phyloP scores from a whole-genome alignment of 2,113 vertebrate genomes.

The Litocranius walleri region DNA sequence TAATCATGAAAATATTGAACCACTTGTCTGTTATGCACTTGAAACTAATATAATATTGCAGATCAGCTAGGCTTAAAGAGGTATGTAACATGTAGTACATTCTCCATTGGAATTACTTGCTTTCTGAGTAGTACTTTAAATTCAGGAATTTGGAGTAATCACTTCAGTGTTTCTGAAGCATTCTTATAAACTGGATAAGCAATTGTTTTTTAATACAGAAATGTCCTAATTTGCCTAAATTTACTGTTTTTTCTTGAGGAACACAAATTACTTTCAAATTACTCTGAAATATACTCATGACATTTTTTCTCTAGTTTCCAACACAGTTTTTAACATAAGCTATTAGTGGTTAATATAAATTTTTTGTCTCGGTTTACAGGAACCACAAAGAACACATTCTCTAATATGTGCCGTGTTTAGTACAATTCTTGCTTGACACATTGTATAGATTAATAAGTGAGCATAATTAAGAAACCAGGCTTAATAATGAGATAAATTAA shows the following conservation, averaged over 20 bases:
- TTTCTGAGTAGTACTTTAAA: background rate
- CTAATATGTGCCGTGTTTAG: background rate
- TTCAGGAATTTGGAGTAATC: background rate
- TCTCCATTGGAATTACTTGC: background rate
- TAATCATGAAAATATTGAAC: background rate
- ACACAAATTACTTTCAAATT: background rate
- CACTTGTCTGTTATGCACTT: background rate
- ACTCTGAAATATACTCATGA: background rate
- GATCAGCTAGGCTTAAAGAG: background rate
- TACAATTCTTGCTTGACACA: background rate
- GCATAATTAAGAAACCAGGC: background rate
- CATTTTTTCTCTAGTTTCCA: background rate
- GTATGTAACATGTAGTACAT: no score
- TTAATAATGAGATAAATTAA: background rate
- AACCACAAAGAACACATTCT: background rate
- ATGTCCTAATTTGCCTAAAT: background rate
- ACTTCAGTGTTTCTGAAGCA: background rate
- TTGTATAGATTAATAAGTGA: background rate
- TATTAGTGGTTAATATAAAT: background rate
- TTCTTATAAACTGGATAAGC: background rate
- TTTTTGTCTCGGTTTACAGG: background rate
- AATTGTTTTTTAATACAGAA: background rate
- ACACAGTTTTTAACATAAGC: background rate
- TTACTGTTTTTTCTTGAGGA: background rate
- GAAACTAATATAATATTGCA: background rate